Conservation (phyloP, 2,888 invertebrate genomes). For the Aromia moschata region DNA sequence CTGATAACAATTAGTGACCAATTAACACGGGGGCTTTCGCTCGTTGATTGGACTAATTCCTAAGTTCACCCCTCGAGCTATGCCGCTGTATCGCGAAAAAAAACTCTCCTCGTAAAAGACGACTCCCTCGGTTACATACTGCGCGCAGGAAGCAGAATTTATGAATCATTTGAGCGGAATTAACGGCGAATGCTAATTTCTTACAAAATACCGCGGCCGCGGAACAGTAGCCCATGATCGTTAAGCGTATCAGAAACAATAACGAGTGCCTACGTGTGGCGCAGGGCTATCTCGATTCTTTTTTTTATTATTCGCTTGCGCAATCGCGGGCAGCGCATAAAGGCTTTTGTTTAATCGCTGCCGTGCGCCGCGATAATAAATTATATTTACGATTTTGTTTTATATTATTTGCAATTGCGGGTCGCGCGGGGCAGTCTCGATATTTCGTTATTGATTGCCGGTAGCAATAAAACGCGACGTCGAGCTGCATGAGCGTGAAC, state of each 20-base stretch:
- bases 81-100: too few species aligned
- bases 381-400: conserved; percentile 33
- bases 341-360: conserved; percentile 27
- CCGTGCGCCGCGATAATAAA: conserved; percentile 30
- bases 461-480: conserved; percentile 9
- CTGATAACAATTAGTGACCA: too few species aligned
- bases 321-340: not conserved
- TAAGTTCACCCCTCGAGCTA: too few species aligned
- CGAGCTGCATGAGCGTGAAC: conserved; percentile 1
- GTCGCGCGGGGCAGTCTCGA: conserved; percentile 1
- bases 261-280: conserved; percentile 1
- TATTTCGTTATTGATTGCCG: conserved; percentile 14
- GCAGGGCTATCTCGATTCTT: not conserved
- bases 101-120: too few species aligned
- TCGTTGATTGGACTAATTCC: too few species aligned
- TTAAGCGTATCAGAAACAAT: not conserved
- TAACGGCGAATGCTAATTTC: not conserved
- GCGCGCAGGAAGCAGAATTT: too few species aligned
- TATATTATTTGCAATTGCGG: conserved; percentile 25
- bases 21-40: too few species aligned
- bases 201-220: not conserved
- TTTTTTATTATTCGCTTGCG: not conserved
- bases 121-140: too few species aligned
- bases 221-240: not conserved
- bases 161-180: not conserved